Conservation (phyloP, 2,888 invertebrate species). For the Diaprepes abbreviatus region DNA sequence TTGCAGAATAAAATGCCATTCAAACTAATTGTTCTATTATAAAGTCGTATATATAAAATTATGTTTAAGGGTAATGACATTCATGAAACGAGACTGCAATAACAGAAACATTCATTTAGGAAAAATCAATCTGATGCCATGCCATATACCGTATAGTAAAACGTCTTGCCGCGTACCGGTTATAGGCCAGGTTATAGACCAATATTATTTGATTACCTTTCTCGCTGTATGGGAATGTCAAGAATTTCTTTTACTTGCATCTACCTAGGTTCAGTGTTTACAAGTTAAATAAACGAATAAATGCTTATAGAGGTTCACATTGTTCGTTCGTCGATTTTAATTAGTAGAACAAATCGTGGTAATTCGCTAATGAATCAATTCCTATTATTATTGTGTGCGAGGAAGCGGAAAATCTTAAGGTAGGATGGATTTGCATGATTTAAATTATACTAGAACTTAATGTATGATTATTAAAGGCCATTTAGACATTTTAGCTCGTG, state of each 20-base stretch:
- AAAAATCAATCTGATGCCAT: background rate
- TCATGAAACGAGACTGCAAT: too few species aligned
- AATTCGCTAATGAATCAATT: background rate
- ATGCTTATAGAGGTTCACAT: background rate
- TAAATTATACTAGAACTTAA: too few species aligned
- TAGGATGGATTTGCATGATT: background rate
- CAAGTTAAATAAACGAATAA: conserved; percentile 20
- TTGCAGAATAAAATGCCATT: too few species aligned
- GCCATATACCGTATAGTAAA: background rate
- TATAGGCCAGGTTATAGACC: conserved; percentile 2
- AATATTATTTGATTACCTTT: conserved; percentile 23
- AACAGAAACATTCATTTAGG: background rate
- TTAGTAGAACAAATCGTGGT: conserved; percentile 9
- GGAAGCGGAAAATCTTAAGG: conserved; percentile 10
- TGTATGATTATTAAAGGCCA: too few species aligned
- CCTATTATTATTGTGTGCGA: conserved; percentile 4
- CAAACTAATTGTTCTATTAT: too few species aligned
- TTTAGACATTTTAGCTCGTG: too few species aligned
- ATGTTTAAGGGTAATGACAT: too few species aligned
- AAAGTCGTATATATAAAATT: too few species aligned
- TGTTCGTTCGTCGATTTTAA: conserved; percentile 7
- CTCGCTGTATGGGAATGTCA: conserved; percentile 25
- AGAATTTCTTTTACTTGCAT: conserved; percentile 31
- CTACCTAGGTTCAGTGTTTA: conserved; percentile 29
- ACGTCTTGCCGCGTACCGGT: conserved; percentile 1